These are phyloP conservation scores for Nezara viridula DNA, from an alignment of 2,888 invertebrate genomes.

Conservation along the genomic window DNA sequence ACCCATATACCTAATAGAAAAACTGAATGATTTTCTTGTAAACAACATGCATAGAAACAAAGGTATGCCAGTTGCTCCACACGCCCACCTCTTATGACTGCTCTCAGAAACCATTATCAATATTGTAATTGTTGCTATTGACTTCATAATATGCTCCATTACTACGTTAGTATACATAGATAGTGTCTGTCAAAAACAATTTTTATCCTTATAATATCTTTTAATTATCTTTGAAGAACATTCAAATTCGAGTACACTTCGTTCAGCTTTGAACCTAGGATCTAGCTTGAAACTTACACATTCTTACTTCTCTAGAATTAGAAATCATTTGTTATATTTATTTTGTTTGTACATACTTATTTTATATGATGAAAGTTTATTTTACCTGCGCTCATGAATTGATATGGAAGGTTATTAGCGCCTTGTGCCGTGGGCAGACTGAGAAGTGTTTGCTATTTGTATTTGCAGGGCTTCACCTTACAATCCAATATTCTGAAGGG, in stretches of 20 bases:
- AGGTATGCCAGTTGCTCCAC: not conserved
- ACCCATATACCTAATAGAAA: not conserved
- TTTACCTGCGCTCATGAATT: not conserved
- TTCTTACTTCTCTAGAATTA: no score
- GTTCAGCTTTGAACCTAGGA: no score
- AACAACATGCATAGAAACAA: not conserved
- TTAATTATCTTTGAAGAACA: not conserved
- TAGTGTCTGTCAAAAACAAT: no score
- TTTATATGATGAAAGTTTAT: no score
- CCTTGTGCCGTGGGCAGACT: not conserved
- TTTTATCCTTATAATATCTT: no score
- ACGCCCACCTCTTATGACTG: not conserved
- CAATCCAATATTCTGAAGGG: constrained; percentile 43
- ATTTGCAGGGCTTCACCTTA: not conserved
- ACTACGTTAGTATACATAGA: no score
- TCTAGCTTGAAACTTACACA: no score
- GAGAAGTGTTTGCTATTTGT: not conserved
- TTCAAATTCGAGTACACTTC: no score
- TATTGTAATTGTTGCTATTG: no score
- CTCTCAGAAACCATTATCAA: not conserved
- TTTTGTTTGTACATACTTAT: no score
- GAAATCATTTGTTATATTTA: not conserved
- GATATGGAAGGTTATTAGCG: not conserved
- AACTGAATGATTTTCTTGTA: not conserved
- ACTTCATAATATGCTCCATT: no score